phyloP scores from a whole-genome alignment of 2,113 vertebrate species.

The Paedocypris sp. region DNA sequence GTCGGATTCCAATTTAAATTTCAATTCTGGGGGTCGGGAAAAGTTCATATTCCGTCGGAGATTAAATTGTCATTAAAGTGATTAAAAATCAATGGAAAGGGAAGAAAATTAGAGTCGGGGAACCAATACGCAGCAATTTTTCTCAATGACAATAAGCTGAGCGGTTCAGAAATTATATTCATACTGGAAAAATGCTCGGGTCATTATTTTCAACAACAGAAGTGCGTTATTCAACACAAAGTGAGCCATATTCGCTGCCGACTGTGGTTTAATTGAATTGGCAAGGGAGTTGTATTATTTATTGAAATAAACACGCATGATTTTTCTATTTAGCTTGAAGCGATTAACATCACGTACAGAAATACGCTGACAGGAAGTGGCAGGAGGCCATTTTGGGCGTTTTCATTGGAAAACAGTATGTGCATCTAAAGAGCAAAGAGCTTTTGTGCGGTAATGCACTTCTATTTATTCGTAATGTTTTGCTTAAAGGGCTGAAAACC shows the following conservation, averaged over 20 bases:
- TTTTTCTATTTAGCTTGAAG: background rate
- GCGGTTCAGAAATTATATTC: background rate
- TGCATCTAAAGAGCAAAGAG: background rate
- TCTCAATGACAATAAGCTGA: slow-evolving; percentile 6
- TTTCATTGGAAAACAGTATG: background rate
- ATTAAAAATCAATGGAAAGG: too few relatives aligned
- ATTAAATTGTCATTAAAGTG: background rate
- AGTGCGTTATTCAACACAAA: background rate
- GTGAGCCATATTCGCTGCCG: background rate
- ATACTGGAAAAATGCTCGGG: background rate
- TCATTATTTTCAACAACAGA: background rate
- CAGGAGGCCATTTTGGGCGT: background rate
- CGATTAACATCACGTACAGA: background rate
- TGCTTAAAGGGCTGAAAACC: background rate
- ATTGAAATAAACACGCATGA: background rate
- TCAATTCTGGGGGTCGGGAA: background rate
- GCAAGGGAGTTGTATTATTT: background rate
- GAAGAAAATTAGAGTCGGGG: background rate
- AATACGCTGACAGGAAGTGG: background rate
- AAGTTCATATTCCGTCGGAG: background rate
- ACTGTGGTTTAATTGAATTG: background rate
- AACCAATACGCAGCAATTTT: background rate
- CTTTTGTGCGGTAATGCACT: background rate
- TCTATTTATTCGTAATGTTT: slow-evolving; percentile 4
- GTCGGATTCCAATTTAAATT: slow-evolving; percentile 3